Evolutionary conservation across 2,113 vertebrate species (phyloP).

Genomic region (Nibea albiflora): DNA sequence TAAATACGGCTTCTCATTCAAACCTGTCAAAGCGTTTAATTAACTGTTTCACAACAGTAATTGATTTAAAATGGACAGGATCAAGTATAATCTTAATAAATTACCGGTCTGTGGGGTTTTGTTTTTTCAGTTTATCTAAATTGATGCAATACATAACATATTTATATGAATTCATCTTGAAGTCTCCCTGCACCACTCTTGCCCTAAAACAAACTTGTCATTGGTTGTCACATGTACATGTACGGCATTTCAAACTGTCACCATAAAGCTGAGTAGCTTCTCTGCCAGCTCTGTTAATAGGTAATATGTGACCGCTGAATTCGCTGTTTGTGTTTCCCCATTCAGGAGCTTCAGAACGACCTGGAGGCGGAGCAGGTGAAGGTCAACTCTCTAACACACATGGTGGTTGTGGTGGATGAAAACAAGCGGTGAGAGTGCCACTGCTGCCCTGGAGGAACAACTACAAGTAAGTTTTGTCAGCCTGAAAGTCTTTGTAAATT

Average conservation of each 20-base stretch:
- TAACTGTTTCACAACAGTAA: too few relatives aligned
- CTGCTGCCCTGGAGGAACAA: conserved; percentile 92
- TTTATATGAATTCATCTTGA: background rate
- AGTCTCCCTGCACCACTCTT: background rate
- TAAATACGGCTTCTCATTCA: conserved; percentile 50
- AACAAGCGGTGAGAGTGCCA: conserved; percentile 93
- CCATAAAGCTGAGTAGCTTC: background rate
- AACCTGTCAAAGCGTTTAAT: too few relatives aligned
- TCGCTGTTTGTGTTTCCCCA: conserved; percentile 3
- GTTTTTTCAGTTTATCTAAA: background rate
- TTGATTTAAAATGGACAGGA: too few relatives aligned
- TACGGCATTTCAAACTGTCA: background rate
- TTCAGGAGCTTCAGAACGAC: conserved; percentile 92
- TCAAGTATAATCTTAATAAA: too few relatives aligned
- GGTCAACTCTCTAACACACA: conserved; percentile 98
- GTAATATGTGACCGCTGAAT: conserved; percentile 24
- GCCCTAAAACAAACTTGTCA: conserved; percentile 28
- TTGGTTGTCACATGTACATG: background rate
- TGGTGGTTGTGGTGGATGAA: conserved; percentile 99
- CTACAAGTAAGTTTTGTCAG: conserved; percentile 87
- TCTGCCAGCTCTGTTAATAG: conserved; percentile 32
- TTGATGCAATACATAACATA: background rate
- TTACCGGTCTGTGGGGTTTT: too few relatives aligned
- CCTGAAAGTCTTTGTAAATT: background rate
- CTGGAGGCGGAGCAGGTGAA: conserved; percentile 96